A percentile compares a stretch with the other conserved stretches of the same genome.
Evolutionary conservation across 2,888 invertebrate species (phyloP).

Genomic region (Lasioglossum pauxillum): DNA sequence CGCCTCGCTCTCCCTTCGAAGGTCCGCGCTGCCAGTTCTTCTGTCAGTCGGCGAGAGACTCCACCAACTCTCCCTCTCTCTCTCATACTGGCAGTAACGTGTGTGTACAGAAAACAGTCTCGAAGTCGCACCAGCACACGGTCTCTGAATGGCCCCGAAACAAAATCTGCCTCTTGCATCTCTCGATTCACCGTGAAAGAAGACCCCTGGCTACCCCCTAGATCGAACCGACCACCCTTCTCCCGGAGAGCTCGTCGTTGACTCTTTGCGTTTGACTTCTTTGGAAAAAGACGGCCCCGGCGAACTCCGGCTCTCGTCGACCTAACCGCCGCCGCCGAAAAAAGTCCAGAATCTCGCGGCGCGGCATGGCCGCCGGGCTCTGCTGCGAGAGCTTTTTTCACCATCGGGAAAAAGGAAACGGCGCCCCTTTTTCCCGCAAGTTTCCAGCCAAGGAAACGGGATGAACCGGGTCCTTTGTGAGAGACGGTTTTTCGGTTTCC

Average conservation of each 20-base stretch:
- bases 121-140: slow-evolving; percentile 58
- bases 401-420: slow-evolving; percentile 1
- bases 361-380: background rate
- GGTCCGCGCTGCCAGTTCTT: background rate
- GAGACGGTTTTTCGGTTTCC: slow-evolving; percentile 1
- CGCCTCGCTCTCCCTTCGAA: slow-evolving; percentile 7
- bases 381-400: background rate
- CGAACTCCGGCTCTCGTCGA: background rate
- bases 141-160: slow-evolving; percentile 79
- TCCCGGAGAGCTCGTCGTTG: slow-evolving; percentile 46
- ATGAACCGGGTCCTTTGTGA: background rate
- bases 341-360: background rate
- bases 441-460: background rate
- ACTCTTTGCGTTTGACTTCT: slow-evolving; percentile 52
- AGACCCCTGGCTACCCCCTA: background rate
- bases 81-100: background rate
- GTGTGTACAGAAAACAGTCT: slow-evolving; percentile 44
- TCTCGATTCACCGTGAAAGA: background rate
- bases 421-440: background rate
- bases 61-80: background rate
- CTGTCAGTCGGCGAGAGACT: slow-evolving; percentile 13
- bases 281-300: background rate
- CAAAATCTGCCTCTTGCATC: slow-evolving; percentile 73
- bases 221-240: background rate
- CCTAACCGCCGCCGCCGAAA: background rate